phyloP scores from a whole-genome alignment of 2,888 invertebrate genomes.

The Brachypalpus laphriformis region DNA sequence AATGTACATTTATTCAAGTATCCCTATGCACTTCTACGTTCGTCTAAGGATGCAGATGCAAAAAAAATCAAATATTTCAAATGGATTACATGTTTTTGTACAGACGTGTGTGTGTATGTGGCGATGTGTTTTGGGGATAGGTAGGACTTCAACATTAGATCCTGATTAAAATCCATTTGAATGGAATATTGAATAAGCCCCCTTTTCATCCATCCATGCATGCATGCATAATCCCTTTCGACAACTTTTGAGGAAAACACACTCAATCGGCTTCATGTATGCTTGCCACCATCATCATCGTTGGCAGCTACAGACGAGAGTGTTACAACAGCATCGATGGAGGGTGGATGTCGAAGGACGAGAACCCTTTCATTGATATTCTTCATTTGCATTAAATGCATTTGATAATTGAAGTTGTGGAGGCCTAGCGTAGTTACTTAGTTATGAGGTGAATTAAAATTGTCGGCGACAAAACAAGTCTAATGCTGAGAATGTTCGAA shows the following conservation, averaged over 20 bases:
- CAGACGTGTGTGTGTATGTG: neutral
- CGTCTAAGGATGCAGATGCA: slow-evolving; percentile 3
- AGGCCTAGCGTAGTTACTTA: slow-evolving; percentile 3
- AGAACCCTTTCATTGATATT: slow-evolving; percentile 20
- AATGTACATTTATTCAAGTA: slow-evolving; percentile 55
- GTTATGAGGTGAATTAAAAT: slow-evolving; percentile 19
- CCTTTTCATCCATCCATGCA: neutral
- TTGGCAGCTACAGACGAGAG: neutral
- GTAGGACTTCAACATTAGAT: slow-evolving; percentile 55
- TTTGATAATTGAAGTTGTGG: slow-evolving; percentile 56
- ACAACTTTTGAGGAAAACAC: slow-evolving; percentile 50
- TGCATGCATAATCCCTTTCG: slow-evolving; percentile 51
- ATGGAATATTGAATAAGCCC: slow-evolving; percentile 58
- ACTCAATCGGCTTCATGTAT: slow-evolving; percentile 35
- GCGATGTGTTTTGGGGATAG: neutral
- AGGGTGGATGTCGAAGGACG: neutral
- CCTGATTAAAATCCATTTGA: slow-evolving; percentile 63
- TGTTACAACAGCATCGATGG: no score
- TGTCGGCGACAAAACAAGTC: neutral
- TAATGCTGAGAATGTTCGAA: neutral
- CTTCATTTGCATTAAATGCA: slow-evolving; percentile 56
- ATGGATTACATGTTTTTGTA: slow-evolving; percentile 39
- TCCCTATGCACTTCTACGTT: slow-evolving; percentile 5
- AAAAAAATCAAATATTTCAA: slow-evolving; percentile 51
- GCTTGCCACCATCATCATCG: neutral